phyloP scores from a whole-genome alignment of 1,140 invertebrate species.

The Pseudobourletiella spinata region DNA sequence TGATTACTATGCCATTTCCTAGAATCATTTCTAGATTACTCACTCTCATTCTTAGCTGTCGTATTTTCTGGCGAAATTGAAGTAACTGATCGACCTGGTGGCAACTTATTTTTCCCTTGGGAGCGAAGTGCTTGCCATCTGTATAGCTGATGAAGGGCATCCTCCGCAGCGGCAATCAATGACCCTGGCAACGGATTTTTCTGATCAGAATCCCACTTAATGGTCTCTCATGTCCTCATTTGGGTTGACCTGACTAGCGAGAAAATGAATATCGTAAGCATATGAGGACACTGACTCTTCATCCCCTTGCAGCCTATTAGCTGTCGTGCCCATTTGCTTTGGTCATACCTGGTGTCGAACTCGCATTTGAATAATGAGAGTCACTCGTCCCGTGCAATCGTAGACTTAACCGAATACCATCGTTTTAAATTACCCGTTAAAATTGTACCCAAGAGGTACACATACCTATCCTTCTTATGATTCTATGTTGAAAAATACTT shows the following conservation, averaged over 20 bases:
- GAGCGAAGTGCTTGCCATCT: neutral
- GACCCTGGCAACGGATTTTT: neutral
- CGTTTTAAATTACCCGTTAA: neutral
- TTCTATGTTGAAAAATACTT: neutral
- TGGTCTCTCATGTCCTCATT: neutral
- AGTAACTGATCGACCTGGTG: too few relatives aligned
- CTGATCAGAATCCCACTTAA: neutral
- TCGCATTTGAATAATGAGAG: neutral
- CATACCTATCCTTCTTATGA: neutral
- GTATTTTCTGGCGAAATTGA: too few relatives aligned
- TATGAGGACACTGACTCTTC: neutral
- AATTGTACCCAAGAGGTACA: neutral
- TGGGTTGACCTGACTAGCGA: slow-evolving; percentile 7
- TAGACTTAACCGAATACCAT: neutral
- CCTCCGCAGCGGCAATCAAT: neutral
- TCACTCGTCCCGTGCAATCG: neutral
- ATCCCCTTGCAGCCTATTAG: neutral
- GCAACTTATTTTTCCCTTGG: neutral
- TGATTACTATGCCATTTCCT: too few relatives aligned
- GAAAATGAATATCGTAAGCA: slow-evolving; percentile 6
- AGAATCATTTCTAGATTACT: too few relatives aligned
- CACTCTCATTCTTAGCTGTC: too few relatives aligned
- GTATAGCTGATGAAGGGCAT: neutral
- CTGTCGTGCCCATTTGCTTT: neutral
- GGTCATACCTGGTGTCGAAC: neutral